Conservation (phyloP, 2,888 invertebrate genomes). For the Phyllotreta striolata region DNA sequence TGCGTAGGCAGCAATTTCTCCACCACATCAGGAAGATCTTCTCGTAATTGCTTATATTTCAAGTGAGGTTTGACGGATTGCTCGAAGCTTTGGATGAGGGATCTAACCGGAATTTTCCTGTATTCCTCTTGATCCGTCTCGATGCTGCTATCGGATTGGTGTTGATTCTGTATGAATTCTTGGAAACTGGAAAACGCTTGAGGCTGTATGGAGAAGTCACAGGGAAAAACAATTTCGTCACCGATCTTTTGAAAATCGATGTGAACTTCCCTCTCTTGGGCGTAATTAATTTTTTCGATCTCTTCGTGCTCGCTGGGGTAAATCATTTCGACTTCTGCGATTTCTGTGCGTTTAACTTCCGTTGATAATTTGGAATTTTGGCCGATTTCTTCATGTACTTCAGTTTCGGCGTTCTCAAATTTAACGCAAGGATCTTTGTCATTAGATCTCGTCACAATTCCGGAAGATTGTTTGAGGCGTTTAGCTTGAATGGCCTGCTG, state of each 20-base stretch:
- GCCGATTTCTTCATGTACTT: conserved; percentile 41
- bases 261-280: conserved; percentile 55
- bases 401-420: conserved; percentile 47
- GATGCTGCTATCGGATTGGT: conserved; percentile 12
- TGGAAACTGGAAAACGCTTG: conserved; percentile 18
- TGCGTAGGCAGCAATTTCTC: conserved; percentile 47
- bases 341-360: conserved; percentile 50
- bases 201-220: conserved; percentile 16
- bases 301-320: conserved; percentile 54
- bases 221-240: conserved; percentile 51
- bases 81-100: conserved; percentile 69
- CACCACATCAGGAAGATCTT: conserved; percentile 54
- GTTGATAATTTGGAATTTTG: conserved; percentile 47
- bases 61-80: conserved; percentile 67
- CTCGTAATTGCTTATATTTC: conserved; percentile 64
- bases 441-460: conserved; percentile 39
- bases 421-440: conserved; percentile 47
- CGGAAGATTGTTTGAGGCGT: conserved; percentile 44
- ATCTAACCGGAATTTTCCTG: conserved; percentile 60
- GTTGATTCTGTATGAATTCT: conserved; percentile 23
- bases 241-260: conserved; percentile 56
- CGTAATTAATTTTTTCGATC: conserved; percentile 57
- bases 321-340: conserved; percentile 52
- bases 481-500: conserved; percentile 52
- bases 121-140: conserved; percentile 54